Evolutionary conservation across 1,140 invertebrate genomes (phyloP).

Genomic region (Drosophila novamexicana): DNA sequence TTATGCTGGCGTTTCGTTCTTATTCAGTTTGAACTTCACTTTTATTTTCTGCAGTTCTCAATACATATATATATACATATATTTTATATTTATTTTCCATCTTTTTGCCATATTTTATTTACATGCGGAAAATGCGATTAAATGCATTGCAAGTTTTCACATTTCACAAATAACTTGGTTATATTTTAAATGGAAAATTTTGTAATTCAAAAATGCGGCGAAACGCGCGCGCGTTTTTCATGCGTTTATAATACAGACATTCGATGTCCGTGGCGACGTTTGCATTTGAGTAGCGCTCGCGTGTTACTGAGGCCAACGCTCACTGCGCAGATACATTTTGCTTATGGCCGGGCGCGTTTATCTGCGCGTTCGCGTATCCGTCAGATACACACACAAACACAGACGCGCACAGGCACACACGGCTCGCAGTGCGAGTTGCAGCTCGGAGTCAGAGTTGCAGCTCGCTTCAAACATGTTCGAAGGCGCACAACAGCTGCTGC

Average conservation of each 20-base stretch:
- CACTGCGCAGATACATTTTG: conserved; percentile 76
- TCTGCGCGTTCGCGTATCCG: conserved; percentile 54
- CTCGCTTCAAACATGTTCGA: conserved; percentile 34
- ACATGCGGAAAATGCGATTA: conserved; percentile 4
- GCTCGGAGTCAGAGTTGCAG: conserved; percentile 6
- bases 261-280: conserved; percentile 35
- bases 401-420: background rate
- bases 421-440: background rate
- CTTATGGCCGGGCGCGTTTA: conserved; percentile 45
- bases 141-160: conserved; percentile 16
- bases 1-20: conserved; percentile 52
- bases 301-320: conserved; percentile 69
- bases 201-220: conserved; percentile 15
- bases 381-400: conserved; percentile 42
- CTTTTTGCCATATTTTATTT: conserved; percentile 18
- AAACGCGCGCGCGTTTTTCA: conserved; percentile 55
- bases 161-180: conserved; percentile 3
- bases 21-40: conserved; percentile 38
- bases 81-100: background rate
- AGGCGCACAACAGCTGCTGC: background rate
- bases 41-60: conserved; percentile 8
- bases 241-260: conserved; percentile 25
- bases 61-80: conserved; percentile 12
- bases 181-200: background rate
- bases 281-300: conserved; percentile 65